A percentile compares a stretch with the other conserved stretches of the same genome.
These are phyloP conservation scores for Sorex fumeus DNA, from an alignment of 2,113 vertebrate species.

Conservation along the genomic window DNA sequence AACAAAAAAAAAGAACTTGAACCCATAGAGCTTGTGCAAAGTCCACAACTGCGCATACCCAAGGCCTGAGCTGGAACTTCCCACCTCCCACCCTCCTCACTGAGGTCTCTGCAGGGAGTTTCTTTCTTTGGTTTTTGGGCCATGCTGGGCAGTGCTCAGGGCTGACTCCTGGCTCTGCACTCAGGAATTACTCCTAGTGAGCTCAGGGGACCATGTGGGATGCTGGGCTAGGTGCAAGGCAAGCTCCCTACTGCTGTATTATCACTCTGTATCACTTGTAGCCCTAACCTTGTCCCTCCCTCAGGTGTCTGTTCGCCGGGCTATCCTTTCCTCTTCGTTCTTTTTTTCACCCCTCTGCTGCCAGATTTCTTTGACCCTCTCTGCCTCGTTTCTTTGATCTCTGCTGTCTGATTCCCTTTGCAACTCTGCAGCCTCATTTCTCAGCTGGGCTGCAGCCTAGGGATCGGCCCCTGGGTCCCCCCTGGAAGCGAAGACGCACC, in stretches of 20 bases:
- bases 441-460: background rate
- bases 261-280: background rate
- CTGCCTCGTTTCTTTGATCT: background rate
- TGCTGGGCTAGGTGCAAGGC: too few species aligned
- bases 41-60: background rate
- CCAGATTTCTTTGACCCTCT: conserved; percentile 34
- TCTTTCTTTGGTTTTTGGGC: background rate
- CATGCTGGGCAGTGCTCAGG: background rate
- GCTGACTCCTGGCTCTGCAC: background rate
- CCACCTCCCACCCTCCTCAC: background rate
- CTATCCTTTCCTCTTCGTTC: background rate
- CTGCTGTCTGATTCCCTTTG: background rate
- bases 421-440: background rate
- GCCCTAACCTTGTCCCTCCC: background rate
- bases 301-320: background rate
- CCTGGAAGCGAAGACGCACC: background rate
- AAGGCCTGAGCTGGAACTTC: background rate
- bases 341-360: conserved; percentile 33
- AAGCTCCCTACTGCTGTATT: too few species aligned
- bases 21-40: background rate
- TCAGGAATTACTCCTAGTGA: background rate
- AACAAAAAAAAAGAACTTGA: background rate
- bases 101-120: background rate
- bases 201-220: too few species aligned
- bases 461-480: too few species aligned